Percentiles rank a stretch among this genome's conserved stretches.
Evolutionary conservation across 2,113 vertebrate species (phyloP).

Genomic region (Entomyzon cyanotis): DNA sequence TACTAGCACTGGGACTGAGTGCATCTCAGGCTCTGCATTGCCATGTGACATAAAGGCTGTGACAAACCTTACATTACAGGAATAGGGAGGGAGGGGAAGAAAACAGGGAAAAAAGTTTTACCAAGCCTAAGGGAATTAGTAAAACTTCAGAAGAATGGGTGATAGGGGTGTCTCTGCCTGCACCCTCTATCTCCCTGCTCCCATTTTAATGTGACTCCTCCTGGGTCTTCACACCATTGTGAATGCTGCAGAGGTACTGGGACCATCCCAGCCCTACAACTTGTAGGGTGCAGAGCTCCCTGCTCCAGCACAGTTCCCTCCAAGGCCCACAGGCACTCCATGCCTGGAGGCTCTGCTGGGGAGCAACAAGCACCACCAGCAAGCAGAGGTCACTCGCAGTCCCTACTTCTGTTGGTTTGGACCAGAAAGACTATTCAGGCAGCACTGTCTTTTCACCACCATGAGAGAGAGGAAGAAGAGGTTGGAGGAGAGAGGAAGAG

Average conservation of each 20-base stretch:
- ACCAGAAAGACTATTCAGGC: not conserved
- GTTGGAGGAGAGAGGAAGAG: not conserved
- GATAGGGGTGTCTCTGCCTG: not conserved
- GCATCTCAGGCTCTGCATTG: not conserved
- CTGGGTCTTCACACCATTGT: not conserved
- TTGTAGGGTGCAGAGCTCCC: not conserved
- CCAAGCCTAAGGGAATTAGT: not conserved
- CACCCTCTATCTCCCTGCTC: not conserved
- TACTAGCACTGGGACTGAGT: rapidly evolving
- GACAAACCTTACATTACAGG: not conserved
- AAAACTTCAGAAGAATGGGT: not conserved
- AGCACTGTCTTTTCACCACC: not conserved
- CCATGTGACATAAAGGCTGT: too few relatives aligned
- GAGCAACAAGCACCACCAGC: not conserved
- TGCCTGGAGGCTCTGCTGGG: not conserved
- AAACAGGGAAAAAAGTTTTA: rapidly evolving
- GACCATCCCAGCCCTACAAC: not conserved
- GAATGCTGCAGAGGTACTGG: not conserved
- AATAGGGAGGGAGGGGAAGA: rapidly evolving
- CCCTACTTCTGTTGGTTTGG: not conserved
- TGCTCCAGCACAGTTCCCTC: not conserved
- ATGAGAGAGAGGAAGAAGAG: not conserved
- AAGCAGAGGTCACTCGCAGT: not conserved
- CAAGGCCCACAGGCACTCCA: rapidly evolving
- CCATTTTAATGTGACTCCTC: not conserved